Evolutionary conservation across 37 sponge, comb jelly and placozoan genomes (phyloP).

Genomic region (Hormiphora californensis): DNA sequence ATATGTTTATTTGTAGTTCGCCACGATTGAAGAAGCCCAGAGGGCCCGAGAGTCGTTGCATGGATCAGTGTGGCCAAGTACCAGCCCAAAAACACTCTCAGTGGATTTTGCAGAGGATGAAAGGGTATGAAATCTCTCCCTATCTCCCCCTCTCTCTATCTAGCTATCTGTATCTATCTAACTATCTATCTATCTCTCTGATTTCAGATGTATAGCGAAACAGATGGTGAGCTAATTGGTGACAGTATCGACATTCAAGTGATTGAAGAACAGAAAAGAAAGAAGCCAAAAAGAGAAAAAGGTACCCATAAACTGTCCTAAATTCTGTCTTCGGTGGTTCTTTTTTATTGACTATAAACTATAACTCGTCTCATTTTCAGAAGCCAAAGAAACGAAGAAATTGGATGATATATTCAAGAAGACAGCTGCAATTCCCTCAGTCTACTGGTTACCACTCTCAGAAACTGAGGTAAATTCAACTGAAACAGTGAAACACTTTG

Average conservation of each 20-base stretch:
- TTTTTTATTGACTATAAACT: not conserved
- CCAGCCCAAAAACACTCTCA: slow-evolving; percentile 17
- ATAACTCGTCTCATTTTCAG: not conserved
- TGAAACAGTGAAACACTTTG: too few relatives aligned
- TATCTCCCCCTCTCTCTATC: too few relatives aligned
- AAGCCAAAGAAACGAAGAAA: not conserved
- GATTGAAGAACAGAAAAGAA: slow-evolving; percentile 35
- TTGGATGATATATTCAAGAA: slow-evolving; percentile 51
- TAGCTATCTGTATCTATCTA: too few relatives aligned
- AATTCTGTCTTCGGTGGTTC: not conserved
- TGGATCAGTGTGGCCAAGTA: slow-evolving; percentile 46
- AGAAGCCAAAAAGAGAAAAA: slow-evolving; percentile 44
- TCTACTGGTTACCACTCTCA: slow-evolving; percentile 44
- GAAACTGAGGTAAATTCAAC: slow-evolving; percentile 47
- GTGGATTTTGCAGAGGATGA: slow-evolving; percentile 49
- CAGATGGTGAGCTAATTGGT: slow-evolving; percentile 46
- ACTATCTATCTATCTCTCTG: too few relatives aligned
- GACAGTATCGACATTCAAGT: slow-evolving; percentile 52
- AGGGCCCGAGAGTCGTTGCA: slow-evolving; percentile 38
- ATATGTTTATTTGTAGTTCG: not conserved
- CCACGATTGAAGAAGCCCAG: not conserved
- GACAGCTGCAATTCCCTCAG: slow-evolving; percentile 9
- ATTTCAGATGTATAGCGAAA: slow-evolving; percentile 52
- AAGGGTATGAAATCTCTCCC: slow-evolving; percentile 4
- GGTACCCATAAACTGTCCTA: not conserved